Conservation (phyloP, 2,888 invertebrate species). For the Drosophila basisetae region DNA sequence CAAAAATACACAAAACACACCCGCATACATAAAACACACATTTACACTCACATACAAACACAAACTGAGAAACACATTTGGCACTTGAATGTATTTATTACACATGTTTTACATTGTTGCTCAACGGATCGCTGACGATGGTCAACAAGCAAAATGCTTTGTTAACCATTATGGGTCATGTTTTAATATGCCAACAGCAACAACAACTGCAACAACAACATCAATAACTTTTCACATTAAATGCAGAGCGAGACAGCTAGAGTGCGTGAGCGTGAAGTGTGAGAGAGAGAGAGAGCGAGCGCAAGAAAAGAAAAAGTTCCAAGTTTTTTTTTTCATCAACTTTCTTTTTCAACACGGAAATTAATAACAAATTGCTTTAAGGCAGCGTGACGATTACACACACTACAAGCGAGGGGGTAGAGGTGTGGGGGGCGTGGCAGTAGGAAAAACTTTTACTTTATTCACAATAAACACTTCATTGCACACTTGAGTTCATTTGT, state of each 20-base stretch:
- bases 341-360: conserved; percentile 70
- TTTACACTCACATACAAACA: conserved; percentile 1
- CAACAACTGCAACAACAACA: conserved; percentile 36
- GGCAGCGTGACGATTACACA: conserved; percentile 66
- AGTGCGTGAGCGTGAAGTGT: conserved; percentile 3
- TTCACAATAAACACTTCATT: conserved; percentile 81
- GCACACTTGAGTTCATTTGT: conserved; percentile 80
- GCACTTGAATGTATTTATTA: conserved; percentile 74
- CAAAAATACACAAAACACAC: conserved; percentile 26
- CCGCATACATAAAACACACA: conserved; percentile 6
- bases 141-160: conserved; percentile 77
- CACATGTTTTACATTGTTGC: conserved; percentile 79
- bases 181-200: conserved; percentile 71
- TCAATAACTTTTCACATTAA: conserved; percentile 79
- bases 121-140: conserved; percentile 58
- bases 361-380: conserved; percentile 81
- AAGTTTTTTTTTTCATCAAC: conserved; percentile 52
- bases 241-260: conserved; percentile 26
- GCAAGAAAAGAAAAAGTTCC: conserved; percentile 50
- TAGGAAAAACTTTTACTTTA: conserved; percentile 59
- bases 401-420: not conserved
- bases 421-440: conserved; percentile 26
- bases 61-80: conserved; percentile 11
- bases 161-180: conserved; percentile 80
- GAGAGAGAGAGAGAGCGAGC: conserved; percentile 13